Conservation (phyloP, 2,797 vertebrate genomes). For the Mormyrops boulengeri region DNA sequence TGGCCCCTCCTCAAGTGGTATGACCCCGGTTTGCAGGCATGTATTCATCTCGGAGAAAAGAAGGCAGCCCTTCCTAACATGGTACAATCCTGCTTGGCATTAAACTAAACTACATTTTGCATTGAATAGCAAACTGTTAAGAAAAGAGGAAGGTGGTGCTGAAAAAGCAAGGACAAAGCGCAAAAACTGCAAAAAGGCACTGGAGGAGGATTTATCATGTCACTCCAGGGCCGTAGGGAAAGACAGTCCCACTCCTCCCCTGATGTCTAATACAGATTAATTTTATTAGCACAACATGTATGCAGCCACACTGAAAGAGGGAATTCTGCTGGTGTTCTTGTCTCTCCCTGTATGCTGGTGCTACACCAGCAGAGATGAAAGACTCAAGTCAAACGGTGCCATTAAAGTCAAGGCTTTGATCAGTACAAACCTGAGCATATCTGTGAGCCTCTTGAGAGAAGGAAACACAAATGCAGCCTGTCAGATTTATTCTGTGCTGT, state of each 20-base stretch:
- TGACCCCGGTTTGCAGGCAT: too few species aligned
- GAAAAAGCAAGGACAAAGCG: not conserved
- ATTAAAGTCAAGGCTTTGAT: constrained; percentile 57
- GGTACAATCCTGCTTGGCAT: not conserved
- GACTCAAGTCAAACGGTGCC: constrained; percentile 45
- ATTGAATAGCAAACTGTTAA: not conserved
- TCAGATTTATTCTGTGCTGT: constrained; percentile 61
- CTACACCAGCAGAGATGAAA: constrained; percentile 33
- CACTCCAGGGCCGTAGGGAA: not conserved
- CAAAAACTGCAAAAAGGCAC: not conserved
- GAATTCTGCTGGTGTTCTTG: not conserved
- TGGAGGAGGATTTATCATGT: not conserved
- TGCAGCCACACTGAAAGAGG: not conserved
- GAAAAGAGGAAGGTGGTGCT: not conserved
- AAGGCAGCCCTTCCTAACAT: not conserved
- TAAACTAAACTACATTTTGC: not conserved
- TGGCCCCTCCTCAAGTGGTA: too few species aligned
- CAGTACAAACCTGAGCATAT: constrained; percentile 49
- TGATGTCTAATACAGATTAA: not conserved
- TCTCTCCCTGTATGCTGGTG: not conserved
- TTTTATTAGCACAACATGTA: not conserved
- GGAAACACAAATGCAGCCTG: constrained; percentile 42
- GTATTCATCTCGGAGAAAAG: too few species aligned
- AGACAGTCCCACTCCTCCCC: not conserved
- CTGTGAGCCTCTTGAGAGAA: constrained; percentile 30